Evolutionary conservation across 53 echinoderm and acorn worm species (phyloP).

Genomic region (Hippasteria phrygiana): DNA sequence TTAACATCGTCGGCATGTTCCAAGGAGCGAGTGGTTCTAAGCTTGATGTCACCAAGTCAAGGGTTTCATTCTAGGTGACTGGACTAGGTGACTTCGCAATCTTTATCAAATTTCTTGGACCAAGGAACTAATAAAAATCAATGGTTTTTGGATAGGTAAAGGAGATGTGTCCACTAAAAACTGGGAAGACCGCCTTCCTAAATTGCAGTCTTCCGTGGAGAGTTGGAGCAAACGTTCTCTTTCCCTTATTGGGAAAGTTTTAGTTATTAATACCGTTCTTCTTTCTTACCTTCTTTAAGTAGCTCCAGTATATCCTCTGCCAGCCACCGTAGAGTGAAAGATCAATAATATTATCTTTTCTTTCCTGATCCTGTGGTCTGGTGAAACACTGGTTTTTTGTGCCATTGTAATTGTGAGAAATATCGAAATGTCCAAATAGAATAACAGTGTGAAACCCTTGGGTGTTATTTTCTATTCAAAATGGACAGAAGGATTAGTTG

Average conservation of each 20-base stretch:
- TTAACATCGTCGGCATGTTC: not conserved
- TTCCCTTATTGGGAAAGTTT: slow-evolving; percentile 33
- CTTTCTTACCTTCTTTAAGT: not conserved
- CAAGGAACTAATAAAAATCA: slow-evolving; percentile 27
- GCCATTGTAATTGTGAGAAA: no score
- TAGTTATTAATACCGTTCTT: slow-evolving; percentile 26
- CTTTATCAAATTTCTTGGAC: slow-evolving; percentile 27
- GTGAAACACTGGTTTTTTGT: slow-evolving; percentile 20
- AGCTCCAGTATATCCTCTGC: slow-evolving; percentile 24
- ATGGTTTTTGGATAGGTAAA: slow-evolving; percentile 27
- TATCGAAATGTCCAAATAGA: no score
- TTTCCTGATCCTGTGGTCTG: slow-evolving; percentile 34
- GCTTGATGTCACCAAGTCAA: slow-evolving; percentile 28
- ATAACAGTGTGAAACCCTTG: no score
- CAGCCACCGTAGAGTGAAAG: not conserved
- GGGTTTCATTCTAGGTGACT: slow-evolving; percentile 21
- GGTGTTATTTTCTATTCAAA: no score
- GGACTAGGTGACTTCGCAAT: not conserved
- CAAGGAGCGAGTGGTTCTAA: slow-evolving; percentile 9
- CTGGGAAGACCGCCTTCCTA: slow-evolving; percentile 30
- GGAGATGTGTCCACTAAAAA: not conserved
- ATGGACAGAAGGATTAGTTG: no score
- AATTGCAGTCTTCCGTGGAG: not conserved
- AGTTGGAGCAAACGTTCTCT: not conserved
- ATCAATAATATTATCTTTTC: slow-evolving; percentile 8